Evolutionary conservation across 2,888 invertebrate species (phyloP), one percentile per base, ranked within the genome.

Genomic region (Chrysolina haemoptera): DNA sequence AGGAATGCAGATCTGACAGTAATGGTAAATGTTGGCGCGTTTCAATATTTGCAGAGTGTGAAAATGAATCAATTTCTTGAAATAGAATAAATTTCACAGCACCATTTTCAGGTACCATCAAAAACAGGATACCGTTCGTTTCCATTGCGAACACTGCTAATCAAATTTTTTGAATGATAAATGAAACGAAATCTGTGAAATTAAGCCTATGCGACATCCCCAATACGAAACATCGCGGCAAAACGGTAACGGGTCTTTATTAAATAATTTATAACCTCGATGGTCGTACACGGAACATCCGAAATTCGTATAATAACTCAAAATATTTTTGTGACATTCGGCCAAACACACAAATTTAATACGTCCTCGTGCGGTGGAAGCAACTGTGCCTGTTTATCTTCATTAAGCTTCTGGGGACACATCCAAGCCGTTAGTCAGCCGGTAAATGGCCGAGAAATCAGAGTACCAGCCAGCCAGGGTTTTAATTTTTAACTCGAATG

Each of bases 401-500:
- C 85, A 86, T 86, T 86, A 85, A 81, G 82, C 78, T 79, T 79
- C 81, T 81, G 81, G 82, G 82, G 83, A 80, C 80, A 81, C 79
- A 82, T 78, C 80, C 82, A 74, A 78, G 84, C 80, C 85, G 85
- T 86, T 85, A 85, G 83, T 86, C 86, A 87, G 83, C 80, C 85
- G 80, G 85, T 81, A 86, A 87, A 86, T 86, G 86, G 86, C 83
- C 86, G 86, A 86, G 86, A 86, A 87, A 87, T 87, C 87, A 86
- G 85, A 85, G 84, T 83, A 82, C 84, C 82, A 81, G 85, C 84
- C 82, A 81, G 85, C 79, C 81, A 80, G 84, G 86, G 86, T 85
- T 87, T 87, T 87, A 87, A 87, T 86, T 86, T 87, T 87, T 86
- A 86, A 86, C 86, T 84, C 81, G 85, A 85, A 86, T 85, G 86